A percentile compares a stretch with the other conserved stretches of the same genome.
Evolutionary conservation across 2,113 vertebrate species (phyloP).

Genomic region (Nymphicus hollandicus): DNA sequence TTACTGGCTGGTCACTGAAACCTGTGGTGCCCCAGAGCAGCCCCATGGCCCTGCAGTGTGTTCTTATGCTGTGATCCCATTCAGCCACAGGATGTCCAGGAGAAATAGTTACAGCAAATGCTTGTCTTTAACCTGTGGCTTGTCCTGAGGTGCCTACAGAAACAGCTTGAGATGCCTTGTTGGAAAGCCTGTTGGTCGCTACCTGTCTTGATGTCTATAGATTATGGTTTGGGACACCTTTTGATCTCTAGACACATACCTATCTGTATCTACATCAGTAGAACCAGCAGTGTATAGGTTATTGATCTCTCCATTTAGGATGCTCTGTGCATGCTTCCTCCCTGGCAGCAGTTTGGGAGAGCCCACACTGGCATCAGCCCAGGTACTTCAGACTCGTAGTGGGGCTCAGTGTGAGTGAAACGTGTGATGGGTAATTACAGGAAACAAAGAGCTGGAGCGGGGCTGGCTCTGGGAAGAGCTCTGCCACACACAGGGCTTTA

Average conservation of each 20-base stretch:
- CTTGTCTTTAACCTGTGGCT: not conserved
- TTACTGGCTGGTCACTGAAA: not conserved
- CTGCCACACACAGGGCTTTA: not conserved
- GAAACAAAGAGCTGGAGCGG: not conserved
- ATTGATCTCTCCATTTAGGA: not conserved
- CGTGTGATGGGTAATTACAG: accelerated
- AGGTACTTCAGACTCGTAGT: accelerated
- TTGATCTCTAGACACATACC: not conserved
- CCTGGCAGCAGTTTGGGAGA: not conserved
- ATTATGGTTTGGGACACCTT: not conserved
- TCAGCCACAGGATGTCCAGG: not conserved
- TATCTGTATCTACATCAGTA: too few relatives aligned
- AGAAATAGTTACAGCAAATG: not conserved
- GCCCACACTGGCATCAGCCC: not conserved
- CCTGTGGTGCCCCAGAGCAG: not conserved
- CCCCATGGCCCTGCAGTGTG: not conserved
- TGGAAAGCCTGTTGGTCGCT: not conserved
- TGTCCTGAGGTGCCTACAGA: not conserved
- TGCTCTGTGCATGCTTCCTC: not conserved
- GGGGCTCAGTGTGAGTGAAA: not conserved
- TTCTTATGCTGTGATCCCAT: not conserved
- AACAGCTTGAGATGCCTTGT: not conserved
- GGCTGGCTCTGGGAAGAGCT: not conserved
- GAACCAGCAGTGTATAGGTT: not conserved
- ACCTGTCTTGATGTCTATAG: not conserved